Conservation (phyloP, 2,888 invertebrate genomes). For the Pedicia rivosa region DNA sequence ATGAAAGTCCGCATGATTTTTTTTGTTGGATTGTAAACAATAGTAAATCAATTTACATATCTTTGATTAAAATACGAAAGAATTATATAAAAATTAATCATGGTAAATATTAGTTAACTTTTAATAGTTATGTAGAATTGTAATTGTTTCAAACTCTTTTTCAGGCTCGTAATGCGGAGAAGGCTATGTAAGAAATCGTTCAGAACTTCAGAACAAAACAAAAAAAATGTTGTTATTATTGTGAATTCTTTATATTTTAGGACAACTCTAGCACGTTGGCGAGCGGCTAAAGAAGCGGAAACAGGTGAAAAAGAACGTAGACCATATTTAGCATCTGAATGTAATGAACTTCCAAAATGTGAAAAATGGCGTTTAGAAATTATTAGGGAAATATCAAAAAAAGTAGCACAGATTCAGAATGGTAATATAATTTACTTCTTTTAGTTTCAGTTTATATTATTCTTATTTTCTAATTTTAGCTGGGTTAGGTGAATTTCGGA, state of each 20-base stretch:
- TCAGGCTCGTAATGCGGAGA: constrained; percentile 93
- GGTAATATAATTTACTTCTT: constrained; percentile 33
- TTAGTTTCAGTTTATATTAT: constrained; percentile 1
- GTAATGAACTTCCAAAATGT: constrained; percentile 77
- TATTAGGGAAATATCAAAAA: constrained; percentile 91
- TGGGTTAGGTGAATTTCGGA: constrained; percentile 96
- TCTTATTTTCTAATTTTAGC: constrained; percentile 37
- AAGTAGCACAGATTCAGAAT: constrained; percentile 98
- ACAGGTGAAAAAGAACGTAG: constrained; percentile 74
- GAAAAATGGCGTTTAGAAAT: constrained; percentile 97
- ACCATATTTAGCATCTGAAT: constrained; percentile 90
- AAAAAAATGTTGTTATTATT: not conserved
- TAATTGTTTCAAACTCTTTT: constrained; percentile 17
- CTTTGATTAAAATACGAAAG: too few relatives aligned
- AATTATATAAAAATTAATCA: too few relatives aligned
- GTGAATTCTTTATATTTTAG: constrained; percentile 13
- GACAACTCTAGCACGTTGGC: constrained; percentile 98
- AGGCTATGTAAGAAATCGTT: constrained; percentile 71
- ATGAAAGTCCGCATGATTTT: too few relatives aligned
- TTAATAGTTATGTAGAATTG: too few relatives aligned
- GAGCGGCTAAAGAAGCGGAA: constrained; percentile 89
- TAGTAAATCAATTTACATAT: too few relatives aligned
- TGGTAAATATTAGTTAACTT: too few relatives aligned
- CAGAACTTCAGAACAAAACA: constrained; percentile 2
- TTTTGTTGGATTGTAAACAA: too few relatives aligned